phyloP scores from a whole-genome alignment of 2,888 invertebrate genomes.

The Nomada fucata region DNA sequence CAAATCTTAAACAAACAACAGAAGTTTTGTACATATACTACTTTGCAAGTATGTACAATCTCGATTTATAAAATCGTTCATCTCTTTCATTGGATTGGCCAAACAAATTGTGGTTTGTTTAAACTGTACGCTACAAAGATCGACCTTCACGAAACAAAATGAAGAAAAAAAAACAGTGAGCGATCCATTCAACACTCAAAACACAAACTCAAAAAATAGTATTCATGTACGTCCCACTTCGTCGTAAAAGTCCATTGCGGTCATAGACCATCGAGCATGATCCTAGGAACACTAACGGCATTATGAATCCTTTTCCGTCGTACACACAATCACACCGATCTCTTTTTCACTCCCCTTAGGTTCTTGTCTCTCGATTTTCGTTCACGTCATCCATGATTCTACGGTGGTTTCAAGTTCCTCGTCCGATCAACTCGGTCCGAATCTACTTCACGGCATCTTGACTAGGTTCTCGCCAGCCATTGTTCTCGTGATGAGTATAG shows the following conservation, averaged over 20 bases:
- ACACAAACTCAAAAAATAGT: conserved; percentile 10
- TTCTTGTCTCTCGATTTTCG: not conserved
- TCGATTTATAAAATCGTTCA: conserved; percentile 33
- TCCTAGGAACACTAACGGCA: conserved; percentile 63
- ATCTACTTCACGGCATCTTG: conserved; percentile 85
- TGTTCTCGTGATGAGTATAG: conserved; percentile 91
- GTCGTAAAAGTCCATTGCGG: conserved; percentile 44
- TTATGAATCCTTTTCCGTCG: conserved; percentile 23
- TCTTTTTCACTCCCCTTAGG: not conserved
- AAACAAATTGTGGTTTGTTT: conserved; percentile 13
- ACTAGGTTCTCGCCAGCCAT: conserved; percentile 92
- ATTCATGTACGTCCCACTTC: conserved; percentile 6
- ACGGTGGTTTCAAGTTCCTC: not conserved
- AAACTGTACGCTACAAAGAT: conserved; percentile 6
- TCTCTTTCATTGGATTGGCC: conserved; percentile 3
- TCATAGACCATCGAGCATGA: conserved; percentile 26
- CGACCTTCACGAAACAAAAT: conserved; percentile 6
- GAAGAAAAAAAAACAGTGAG: conserved; percentile 7
- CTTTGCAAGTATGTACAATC: conserved; percentile 65
- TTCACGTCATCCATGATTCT: conserved; percentile 1
- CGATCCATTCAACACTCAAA: not conserved
- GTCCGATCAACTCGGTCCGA: not conserved
- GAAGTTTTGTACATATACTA: conserved; percentile 7
- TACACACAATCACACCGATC: conserved; percentile 7
- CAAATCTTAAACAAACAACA: conserved; percentile 47